These are phyloP conservation scores for Acrobasis repandana DNA, from an alignment of 2,888 invertebrate species.

Conservation along the genomic window DNA sequence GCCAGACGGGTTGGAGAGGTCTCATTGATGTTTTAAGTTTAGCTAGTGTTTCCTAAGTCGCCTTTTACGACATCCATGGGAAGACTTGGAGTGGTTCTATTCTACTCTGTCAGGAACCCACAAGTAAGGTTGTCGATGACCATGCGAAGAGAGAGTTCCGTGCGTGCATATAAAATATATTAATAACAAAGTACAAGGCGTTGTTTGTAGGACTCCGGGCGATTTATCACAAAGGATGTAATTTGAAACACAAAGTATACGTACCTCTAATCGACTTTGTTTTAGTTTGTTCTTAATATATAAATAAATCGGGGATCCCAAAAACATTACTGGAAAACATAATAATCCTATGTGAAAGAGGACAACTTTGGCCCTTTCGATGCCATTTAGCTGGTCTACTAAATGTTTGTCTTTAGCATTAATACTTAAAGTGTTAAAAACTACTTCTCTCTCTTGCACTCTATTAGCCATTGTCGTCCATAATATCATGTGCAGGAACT, in stretches of 20 bases:
- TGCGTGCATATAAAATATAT: too few species aligned
- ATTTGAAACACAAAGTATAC: not conserved
- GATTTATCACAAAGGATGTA: too few species aligned
- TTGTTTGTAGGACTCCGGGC: too few species aligned
- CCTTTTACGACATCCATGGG: too few species aligned
- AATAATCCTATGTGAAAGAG: not conserved
- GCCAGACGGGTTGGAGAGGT: too few species aligned
- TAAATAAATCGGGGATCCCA: slow-evolving; percentile 4
- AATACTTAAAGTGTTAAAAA: not conserved
- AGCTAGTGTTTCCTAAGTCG: too few species aligned
- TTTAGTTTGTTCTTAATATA: not conserved
- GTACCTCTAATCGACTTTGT: not conserved
- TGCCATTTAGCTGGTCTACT: not conserved
- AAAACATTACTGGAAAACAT: slow-evolving; percentile 8
- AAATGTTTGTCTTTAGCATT: not conserved
- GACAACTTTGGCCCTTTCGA: not conserved
- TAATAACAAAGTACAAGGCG: too few species aligned
- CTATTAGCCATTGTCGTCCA: not conserved
- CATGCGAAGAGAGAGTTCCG: too few species aligned
- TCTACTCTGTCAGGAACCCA: too few species aligned
- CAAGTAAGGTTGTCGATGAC: too few species aligned
- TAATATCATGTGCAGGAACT: not conserved
- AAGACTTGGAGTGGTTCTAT: too few species aligned
- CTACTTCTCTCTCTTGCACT: not conserved
- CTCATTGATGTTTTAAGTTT: too few species aligned